These are phyloP conservation scores for Torymus auratus DNA, from an alignment of 2,888 invertebrate species.

Conservation along the genomic window DNA sequence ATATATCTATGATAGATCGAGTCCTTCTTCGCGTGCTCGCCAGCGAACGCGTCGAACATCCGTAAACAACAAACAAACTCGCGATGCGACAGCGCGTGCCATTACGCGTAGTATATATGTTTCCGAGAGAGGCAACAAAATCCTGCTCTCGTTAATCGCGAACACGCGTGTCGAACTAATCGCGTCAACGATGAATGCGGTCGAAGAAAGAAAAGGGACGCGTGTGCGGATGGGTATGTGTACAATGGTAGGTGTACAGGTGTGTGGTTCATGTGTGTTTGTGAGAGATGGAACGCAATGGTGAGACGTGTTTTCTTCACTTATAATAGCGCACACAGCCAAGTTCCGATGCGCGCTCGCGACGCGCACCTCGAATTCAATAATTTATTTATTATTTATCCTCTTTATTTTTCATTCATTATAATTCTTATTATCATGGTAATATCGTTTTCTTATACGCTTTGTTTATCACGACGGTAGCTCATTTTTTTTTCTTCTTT, in stretches of 20 bases:
- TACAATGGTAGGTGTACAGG: no score
- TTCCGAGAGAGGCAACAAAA: neutral
- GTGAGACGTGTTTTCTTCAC: constrained; percentile 58
- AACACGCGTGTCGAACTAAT: neutral
- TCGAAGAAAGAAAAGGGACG: neutral
- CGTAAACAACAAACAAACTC: constrained; percentile 15
- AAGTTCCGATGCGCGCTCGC: constrained; percentile 67
- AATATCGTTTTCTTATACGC: neutral
- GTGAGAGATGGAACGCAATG: constrained; percentile 61
- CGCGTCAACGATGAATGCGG: neutral
- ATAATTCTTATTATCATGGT: constrained; percentile 19
- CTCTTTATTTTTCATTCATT: constrained; percentile 52
- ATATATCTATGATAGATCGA: constrained; percentile 6
- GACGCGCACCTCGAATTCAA: constrained; percentile 40
- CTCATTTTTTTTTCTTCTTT: constrained; percentile 34
- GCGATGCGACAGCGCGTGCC: neutral
- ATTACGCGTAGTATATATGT: neutral
- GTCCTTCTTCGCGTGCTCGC: constrained; percentile 37
- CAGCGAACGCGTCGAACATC: constrained; percentile 43
- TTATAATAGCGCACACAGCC: constrained; percentile 74
- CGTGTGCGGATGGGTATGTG: no score
- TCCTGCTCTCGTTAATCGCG: no score
- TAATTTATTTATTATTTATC: constrained; percentile 32
- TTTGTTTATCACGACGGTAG: constrained; percentile 58
- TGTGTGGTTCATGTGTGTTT: no score